Base-by-base conservation (phyloP, 2,888 invertebrate species). In the Aleiodes leptofemur region DNA sequence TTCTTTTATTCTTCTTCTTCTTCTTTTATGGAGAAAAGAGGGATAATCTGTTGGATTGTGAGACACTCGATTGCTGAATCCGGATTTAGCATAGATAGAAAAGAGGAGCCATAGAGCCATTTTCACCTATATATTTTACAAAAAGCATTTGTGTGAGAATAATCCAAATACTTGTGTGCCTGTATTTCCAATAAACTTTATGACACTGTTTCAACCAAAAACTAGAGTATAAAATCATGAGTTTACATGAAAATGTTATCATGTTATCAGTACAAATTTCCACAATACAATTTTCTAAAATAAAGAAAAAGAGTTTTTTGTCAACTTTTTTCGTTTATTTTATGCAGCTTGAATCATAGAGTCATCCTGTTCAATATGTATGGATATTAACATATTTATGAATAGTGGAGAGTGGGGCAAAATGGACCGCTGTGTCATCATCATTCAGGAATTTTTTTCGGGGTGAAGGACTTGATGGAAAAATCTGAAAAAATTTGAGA, bases 51-150 rank as follows among this genome's bases (percentile, higher is more conserved):
- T 38, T 51, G 70, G 56, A 69, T 72, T 55, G 66, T 34, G 50
- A 72, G 43, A 64, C 61, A 59, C 61, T 51, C 72, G 61, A 72
- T 72, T 61, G 72, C 69, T 76, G 69, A 76, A 72, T 69, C 61
- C 66, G 38, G 50, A 76, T 72, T 75, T 77, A 76, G 64, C 76
- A 77, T 77, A 77, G 76, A 79, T 79, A 77, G 23, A 11, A 69
- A 59, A 72, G 72, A 69, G 51, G 66, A 75, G 70, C 59, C 31
- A 50, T 14, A 59, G 64, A 34, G 57, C 34, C 23, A 48, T 43
- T 38, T 34, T 34, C 48, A 23, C 23, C 43, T 13, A 71, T 56
- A 71, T 57, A 56, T 48, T 57, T 57, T 71, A 14, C 56, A 56
- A 50, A 43, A 43, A 9, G 43, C 64, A 43, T 64, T 64, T 43